Evolutionary conservation across 1,140 invertebrate genomes (phyloP), one percentile per base, ranked within the genome.

Genomic region (Bicyclus anynana): DNA sequence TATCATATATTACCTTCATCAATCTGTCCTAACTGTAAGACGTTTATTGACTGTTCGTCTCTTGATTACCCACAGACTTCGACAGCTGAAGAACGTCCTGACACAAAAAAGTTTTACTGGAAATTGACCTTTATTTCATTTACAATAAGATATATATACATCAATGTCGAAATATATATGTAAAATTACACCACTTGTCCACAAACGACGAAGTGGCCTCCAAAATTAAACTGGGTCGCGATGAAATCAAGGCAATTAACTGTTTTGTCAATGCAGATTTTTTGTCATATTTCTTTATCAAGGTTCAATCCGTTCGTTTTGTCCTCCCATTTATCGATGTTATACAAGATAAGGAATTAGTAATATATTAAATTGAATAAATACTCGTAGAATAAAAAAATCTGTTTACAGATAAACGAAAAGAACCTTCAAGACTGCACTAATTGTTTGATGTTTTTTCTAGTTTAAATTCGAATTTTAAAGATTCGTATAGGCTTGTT

Each of bases 201-300:
- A 42, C 48, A 48, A 62, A 67, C 42, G 53, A 60, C 67, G 55
- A 54, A 52, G 58, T 55, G 71, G 63, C 69, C 69, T 74, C 62
- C 59, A 66, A 63, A 56, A 50, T 56, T 60, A 62, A 47, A 37
- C 49, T 59, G 56, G 65, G 67, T 62, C 69, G 59, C 57, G 56
- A 65, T 54, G 63, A 59, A 58, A 54, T 51, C 55, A 60, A 65
- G 46, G 50, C 59, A 63, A 37, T 44, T 60, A 62, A 63, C 42
- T 58, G 50, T 50, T 42, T 54, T 44, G 53, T 29, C 44, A 27
- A 47, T 50, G 53, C 58, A 49, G 44, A 50, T 53, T 62, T 56
- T 51, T 61, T 59, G 62, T 27, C 50, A 42, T 38, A 51, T 44
- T 59, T 60, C 7, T 47, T 23, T 56, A 33, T 51, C 55, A 46